phyloP scores from a whole-genome alignment of 1,140 invertebrate genomes.

The Drosophila lacteicornis region DNA sequence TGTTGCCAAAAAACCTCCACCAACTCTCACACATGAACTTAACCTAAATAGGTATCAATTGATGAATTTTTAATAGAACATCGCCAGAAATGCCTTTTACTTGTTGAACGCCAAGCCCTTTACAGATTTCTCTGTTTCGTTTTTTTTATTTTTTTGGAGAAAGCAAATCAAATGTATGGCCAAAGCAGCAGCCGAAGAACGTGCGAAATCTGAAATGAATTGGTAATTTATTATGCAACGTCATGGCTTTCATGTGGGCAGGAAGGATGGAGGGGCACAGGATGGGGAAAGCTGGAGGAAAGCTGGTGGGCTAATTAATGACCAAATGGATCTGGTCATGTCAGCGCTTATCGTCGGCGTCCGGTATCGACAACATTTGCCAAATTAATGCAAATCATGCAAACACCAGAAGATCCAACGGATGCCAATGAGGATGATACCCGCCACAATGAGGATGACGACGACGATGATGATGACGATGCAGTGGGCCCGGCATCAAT shows the following conservation, averaged over 20 bases:
- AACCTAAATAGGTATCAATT: neutral
- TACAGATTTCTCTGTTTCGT: neutral
- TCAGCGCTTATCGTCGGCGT: slow-evolving; percentile 77
- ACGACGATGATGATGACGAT: slow-evolving; percentile 31
- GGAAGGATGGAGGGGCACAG: neutral
- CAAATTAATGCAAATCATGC: slow-evolving; percentile 83
- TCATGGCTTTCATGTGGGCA: slow-evolving; percentile 59
- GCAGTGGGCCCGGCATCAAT: slow-evolving; percentile 62
- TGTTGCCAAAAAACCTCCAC: neutral
- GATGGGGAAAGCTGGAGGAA: slow-evolving; percentile 9
- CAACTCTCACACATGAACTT: neutral
- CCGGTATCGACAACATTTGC: slow-evolving; percentile 79
- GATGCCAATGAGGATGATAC: slow-evolving; percentile 20
- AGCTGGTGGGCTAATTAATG: slow-evolving; percentile 78
- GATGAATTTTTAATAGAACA: slow-evolving; percentile 43
- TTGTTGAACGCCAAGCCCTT: slow-evolving; percentile 25
- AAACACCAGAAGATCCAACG: slow-evolving; percentile 66
- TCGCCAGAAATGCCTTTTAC: slow-evolving; percentile 32
- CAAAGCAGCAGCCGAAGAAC: slow-evolving; percentile 41
- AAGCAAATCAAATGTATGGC: slow-evolving; percentile 45
- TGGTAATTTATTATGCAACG: slow-evolving; percentile 78
- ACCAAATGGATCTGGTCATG: slow-evolving; percentile 74
- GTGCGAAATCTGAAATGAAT: slow-evolving; percentile 72
- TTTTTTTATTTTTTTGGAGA: slow-evolving; percentile 25
- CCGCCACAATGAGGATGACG: slow-evolving; percentile 2